Evolutionary conservation across 2,797 vertebrate species (phyloP).

Genomic region (Enteromius afrohamiltoni): DNA sequence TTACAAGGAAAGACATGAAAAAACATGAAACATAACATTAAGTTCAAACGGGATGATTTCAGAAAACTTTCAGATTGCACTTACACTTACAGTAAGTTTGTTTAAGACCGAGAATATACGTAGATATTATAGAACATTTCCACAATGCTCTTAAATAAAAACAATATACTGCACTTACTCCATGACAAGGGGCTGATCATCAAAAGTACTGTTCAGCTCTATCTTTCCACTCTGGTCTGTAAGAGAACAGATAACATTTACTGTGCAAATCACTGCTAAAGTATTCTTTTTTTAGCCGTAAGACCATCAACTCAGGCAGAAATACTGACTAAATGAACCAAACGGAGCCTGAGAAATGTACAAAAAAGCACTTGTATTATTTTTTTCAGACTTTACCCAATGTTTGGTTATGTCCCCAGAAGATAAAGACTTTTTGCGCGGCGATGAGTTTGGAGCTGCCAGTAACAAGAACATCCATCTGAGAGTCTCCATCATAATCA

Average conservation of each 20-base stretch:
- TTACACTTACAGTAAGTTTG: not conserved
- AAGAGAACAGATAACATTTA: conserved; percentile 41
- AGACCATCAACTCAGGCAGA: not conserved
- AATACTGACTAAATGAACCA: not conserved
- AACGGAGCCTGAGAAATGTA: not conserved
- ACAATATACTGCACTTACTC: conserved; percentile 84
- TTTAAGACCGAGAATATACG: not conserved
- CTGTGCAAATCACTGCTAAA: too few species aligned
- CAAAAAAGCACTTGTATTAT: not conserved
- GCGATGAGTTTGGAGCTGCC: conserved; percentile 61
- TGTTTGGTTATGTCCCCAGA: conserved; percentile 95
- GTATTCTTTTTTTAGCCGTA: not conserved
- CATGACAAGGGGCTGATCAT: conserved; percentile 93
- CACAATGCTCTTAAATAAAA: not conserved
- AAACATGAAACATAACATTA: not conserved
- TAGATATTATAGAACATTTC: not conserved
- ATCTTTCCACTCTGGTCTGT: conserved; percentile 79
- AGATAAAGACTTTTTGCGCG: conserved; percentile 78
- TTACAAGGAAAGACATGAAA: not conserved
- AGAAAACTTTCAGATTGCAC: not conserved
- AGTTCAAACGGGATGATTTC: not conserved
- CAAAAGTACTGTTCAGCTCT: conserved; percentile 83
- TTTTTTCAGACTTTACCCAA: conserved; percentile 79
- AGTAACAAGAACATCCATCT: conserved; percentile 96
- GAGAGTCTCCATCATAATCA: conserved; percentile 96